These are phyloP conservation scores for Xiphophorus hellerii DNA, from an alignment of 2,113 vertebrate genomes.

Conservation along the genomic window DNA sequence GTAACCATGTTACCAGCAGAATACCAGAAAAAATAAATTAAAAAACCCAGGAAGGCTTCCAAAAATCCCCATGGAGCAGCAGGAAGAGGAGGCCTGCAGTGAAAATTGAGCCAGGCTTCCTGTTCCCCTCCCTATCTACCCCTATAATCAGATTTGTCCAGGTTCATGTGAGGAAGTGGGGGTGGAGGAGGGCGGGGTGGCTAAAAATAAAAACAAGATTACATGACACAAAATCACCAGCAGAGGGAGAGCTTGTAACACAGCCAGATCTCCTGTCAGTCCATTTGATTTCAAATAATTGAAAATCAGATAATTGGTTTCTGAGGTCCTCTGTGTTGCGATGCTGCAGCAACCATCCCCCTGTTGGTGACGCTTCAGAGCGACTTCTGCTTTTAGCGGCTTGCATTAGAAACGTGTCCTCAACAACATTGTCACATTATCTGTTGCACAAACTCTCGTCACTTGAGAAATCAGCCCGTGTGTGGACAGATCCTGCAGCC, in stretches of 20 bases:
- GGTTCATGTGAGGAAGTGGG: neutral
- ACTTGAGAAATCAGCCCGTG: conserved; percentile 14
- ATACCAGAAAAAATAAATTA: neutral
- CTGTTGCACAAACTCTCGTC: conserved; percentile 14
- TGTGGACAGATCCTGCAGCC: neutral
- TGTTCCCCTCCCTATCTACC: neutral
- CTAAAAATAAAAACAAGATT: neutral
- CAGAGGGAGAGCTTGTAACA: neutral
- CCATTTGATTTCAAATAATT: neutral
- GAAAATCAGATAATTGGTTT: no score
- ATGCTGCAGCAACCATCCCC: neutral
- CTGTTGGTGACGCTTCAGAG: neutral
- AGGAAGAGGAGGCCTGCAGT: neutral
- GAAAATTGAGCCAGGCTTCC: neutral
- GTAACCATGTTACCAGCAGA: neutral
- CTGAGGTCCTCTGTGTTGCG: neutral
- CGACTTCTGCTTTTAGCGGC: neutral
- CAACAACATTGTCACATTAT: conserved; percentile 15
- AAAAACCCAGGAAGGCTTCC: neutral
- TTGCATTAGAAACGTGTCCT: neutral
- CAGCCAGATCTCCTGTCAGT: neutral
- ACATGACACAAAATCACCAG: neutral
- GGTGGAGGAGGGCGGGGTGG: no score
- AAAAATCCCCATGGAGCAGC: neutral
- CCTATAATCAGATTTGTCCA: neutral